These are phyloP conservation scores for Gallinago jamesoni DNA, from an alignment of 2,113 vertebrate genomes.

Conservation along the genomic window DNA sequence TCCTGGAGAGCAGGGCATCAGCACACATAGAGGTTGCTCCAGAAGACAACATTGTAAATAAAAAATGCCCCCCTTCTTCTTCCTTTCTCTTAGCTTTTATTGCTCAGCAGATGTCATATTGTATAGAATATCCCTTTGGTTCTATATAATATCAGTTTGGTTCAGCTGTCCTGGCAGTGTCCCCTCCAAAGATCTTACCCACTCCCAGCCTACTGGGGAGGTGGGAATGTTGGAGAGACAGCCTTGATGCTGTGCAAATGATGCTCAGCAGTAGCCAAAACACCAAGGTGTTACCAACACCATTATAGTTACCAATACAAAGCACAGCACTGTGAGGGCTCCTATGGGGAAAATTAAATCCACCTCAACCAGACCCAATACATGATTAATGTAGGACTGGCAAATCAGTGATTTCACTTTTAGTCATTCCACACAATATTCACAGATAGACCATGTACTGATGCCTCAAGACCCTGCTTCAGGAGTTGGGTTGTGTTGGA, in stretches of 20 bases:
- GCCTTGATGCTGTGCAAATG: not conserved
- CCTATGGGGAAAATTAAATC: not conserved
- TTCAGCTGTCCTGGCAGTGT: not conserved
- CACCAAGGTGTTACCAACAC: not conserved
- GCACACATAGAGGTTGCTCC: fast-evolving
- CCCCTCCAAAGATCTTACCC: not conserved
- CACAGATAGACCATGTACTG: not conserved
- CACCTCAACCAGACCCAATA: not conserved
- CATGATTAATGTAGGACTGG: not conserved
- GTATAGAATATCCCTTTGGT: not conserved
- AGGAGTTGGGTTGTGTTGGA: not conserved
- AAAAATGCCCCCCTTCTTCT: not conserved
- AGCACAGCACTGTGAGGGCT: not conserved
- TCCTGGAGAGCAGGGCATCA: not conserved
- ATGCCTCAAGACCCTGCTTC: not conserved
- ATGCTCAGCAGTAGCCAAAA: not conserved
- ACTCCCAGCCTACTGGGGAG: too few relatives aligned
- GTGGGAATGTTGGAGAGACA: not conserved
- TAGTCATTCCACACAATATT: not conserved
- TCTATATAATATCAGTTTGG: too few relatives aligned
- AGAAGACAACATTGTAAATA: not conserved
- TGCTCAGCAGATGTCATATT: not conserved
- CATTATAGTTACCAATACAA: not conserved
- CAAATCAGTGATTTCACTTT: not conserved
- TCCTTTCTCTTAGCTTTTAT: not conserved